Conservation (phyloP, 2,797 vertebrate species). For the Loriculus beryllinus region DNA sequence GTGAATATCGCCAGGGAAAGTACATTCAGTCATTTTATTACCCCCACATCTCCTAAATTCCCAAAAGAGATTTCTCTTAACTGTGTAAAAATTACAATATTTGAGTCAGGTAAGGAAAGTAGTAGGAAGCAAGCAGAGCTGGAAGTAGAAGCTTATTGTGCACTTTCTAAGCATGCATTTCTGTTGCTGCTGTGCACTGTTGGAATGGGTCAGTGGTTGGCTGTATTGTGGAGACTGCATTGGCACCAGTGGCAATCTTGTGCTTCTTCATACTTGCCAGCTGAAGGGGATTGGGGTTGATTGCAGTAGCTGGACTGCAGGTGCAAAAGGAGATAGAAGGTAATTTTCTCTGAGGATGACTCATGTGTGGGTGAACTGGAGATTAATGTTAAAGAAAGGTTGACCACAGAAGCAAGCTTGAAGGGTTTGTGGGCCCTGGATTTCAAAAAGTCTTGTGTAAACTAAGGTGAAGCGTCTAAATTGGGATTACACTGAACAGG, state of each 20-base stretch:
- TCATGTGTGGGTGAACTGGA: rapidly evolving
- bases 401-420: neutral
- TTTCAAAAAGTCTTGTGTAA: neutral
- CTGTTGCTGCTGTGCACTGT: neutral
- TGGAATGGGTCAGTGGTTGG: neutral
- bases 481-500: neutral
- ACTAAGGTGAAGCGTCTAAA: neutral
- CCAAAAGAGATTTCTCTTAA: neutral
- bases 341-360: neutral
- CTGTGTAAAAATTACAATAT: neutral
- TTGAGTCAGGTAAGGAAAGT: neutral
- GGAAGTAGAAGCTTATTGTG: neutral
- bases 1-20: neutral
- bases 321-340: neutral
- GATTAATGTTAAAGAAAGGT: neutral
- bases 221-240: neutral
- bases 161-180: neutral
- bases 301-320: neutral
- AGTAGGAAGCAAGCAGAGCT: neutral
- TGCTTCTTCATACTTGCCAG: neutral
- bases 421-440: neutral
- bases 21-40: neutral
- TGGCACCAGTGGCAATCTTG: neutral
- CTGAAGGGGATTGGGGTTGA: neutral
- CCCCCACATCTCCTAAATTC: neutral